These are phyloP conservation scores for Xenopus laevis DNA, from an alignment of 2,113 vertebrate species.

Conservation along the genomic window DNA sequence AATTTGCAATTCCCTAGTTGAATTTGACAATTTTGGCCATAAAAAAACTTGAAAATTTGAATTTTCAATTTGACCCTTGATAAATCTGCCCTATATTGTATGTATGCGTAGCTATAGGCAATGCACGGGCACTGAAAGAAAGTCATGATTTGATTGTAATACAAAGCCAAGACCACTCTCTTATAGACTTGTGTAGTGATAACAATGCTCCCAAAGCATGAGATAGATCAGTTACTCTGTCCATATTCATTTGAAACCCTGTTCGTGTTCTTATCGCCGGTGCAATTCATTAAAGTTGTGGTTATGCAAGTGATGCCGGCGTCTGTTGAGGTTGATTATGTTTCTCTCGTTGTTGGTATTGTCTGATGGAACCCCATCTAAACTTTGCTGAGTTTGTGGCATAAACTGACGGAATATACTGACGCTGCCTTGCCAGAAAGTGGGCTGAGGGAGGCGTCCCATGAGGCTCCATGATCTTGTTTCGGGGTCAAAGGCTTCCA, in stretches of 20 bases:
- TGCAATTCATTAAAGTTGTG: slow-evolving; percentile 74
- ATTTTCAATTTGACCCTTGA: too few species aligned
- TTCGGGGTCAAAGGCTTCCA: slow-evolving; percentile 84
- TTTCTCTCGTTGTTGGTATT: slow-evolving; percentile 58
- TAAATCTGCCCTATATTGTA: too few species aligned
- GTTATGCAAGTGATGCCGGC: slow-evolving; percentile 61
- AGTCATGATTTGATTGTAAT: too few species aligned
- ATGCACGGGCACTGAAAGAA: too few species aligned
- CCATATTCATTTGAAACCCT: background rate
- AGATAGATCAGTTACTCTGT: too few species aligned
- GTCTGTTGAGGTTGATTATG: slow-evolving; percentile 67
- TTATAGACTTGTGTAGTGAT: too few species aligned
- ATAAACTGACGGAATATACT: slow-evolving; percentile 99
- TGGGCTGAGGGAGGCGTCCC: slow-evolving; percentile 86
- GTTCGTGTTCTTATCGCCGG: slow-evolving; percentile 50
- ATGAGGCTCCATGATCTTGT: slow-evolving; percentile 69
- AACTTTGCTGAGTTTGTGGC: slow-evolving; percentile 73
- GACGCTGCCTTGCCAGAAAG: slow-evolving; percentile 97
- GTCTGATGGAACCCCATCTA: slow-evolving; percentile 63
- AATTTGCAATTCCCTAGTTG: too few species aligned
- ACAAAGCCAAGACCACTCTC: too few species aligned
- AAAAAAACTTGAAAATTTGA: too few species aligned
- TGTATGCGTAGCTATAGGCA: too few species aligned
- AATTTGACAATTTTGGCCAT: too few species aligned
- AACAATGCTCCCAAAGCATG: too few species aligned